Conservation (phyloP, 92 coral and sea anemone genomes). For the Porites divaricata region DNA sequence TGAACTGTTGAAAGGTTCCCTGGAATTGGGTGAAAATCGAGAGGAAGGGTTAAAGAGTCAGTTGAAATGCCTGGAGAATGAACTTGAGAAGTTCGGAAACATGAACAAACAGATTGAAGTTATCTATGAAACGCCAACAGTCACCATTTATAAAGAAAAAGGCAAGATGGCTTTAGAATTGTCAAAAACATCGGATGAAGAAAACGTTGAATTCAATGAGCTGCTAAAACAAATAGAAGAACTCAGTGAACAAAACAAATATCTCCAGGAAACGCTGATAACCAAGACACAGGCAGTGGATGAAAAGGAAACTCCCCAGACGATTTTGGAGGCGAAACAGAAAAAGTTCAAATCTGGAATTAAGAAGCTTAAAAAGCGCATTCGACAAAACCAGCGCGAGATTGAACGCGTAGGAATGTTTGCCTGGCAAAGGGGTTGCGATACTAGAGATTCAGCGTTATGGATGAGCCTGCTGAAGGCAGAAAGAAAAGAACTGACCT, state of each 20-base stretch:
- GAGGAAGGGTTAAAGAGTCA: not conserved
- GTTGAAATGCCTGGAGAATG: not conserved
- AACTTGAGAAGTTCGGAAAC: not conserved
- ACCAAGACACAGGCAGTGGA: not conserved
- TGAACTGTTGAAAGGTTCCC: not conserved
- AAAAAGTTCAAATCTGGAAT: not conserved
- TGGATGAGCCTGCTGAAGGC: not conserved
- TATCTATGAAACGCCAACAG: not conserved
- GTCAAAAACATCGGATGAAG: not conserved
- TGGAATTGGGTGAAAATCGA: not conserved
- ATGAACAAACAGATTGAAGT: not conserved
- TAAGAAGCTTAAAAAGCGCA: not conserved
- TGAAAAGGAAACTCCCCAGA: not conserved
- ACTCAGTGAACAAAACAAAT: not conserved
- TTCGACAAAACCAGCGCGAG: slow-evolving; percentile 10
- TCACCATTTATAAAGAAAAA: not conserved
- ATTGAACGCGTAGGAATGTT: not conserved
- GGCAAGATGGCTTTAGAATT: not conserved
- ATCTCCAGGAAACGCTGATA: not conserved
- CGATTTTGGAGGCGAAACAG: not conserved
- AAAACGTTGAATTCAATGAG: not conserved
- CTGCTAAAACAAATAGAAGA: not conserved
- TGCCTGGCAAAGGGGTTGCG: slow-evolving; percentile 17
- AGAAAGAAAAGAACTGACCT: not conserved
- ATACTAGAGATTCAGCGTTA: not conserved